Percentiles rank a stretch among this genome's conserved stretches.
Conservation (phyloP, 1,140 invertebrate genomes). For the Caenorhabditis elegans region WBcel235 BX284604.4:5068001-5068500, state of each 20-base stretch:
- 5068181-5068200: slow-evolving; percentile 23
- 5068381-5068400: slow-evolving; percentile 3
- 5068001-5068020: neutral
- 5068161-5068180: neutral
- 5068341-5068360: slow-evolving; percentile 23
- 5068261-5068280: slow-evolving; percentile 37
- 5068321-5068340: neutral
- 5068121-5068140: slow-evolving; percentile 44
- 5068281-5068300: slow-evolving; percentile 39
- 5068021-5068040: slow-evolving; percentile 35
- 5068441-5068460: slow-evolving; percentile 39
- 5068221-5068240: slow-evolving; percentile 22
- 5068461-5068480: neutral
- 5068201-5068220: slow-evolving; percentile 13
- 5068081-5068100: slow-evolving; percentile 43
- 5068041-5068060: slow-evolving; percentile 51
- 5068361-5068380: slow-evolving; percentile 28
- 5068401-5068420: slow-evolving; percentile 34
- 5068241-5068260: neutral
- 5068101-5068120: slow-evolving; percentile 49
- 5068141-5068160: neutral
- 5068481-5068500: slow-evolving; percentile 43
- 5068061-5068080: slow-evolving; percentile 17
- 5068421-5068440: slow-evolving; percentile 6
- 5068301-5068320: slow-evolving; percentile 43